phyloP scores from a whole-genome alignment of 1,140 invertebrate genomes.

The Rhizoglyphus robini region DNA sequence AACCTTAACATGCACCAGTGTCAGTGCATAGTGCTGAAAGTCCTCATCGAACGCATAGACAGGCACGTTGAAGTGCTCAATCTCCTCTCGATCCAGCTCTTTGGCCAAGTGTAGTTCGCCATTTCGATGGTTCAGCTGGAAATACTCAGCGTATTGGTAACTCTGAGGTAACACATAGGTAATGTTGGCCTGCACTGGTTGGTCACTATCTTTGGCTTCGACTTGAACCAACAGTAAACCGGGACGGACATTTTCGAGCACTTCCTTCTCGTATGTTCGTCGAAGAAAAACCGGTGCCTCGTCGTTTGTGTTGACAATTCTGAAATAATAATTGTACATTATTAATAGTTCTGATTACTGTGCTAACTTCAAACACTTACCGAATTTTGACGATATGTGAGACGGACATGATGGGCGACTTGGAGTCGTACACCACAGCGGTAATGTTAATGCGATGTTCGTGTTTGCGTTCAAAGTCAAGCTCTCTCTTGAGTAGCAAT shows the following conservation, averaged over 20 bases:
- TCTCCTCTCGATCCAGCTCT: slow-evolving; percentile 63
- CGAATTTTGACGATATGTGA: slow-evolving; percentile 6
- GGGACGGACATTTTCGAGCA: slow-evolving; percentile 57
- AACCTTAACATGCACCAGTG: slow-evolving; percentile 50
- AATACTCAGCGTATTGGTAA: slow-evolving; percentile 59
- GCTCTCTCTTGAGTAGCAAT: slow-evolving; percentile 50
- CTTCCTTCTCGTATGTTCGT: slow-evolving; percentile 53
- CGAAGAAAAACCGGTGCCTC: slow-evolving; percentile 65
- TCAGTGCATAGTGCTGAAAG: slow-evolving; percentile 48
- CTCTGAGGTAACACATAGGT: slow-evolving; percentile 70
- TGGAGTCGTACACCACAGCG: slow-evolving; percentile 35
- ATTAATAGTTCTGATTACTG: no score
- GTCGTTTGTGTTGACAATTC: slow-evolving; percentile 44
- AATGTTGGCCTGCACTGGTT: slow-evolving; percentile 44
- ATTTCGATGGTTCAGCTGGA: slow-evolving; percentile 55
- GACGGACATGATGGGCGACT: background rate
- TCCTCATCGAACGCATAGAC: slow-evolving; percentile 60
- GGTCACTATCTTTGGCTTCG: slow-evolving; percentile 52
- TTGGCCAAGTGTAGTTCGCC: slow-evolving; percentile 61
- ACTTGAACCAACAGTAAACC: slow-evolving; percentile 64
- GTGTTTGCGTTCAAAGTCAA: slow-evolving; percentile 77
- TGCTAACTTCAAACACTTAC: background rate
- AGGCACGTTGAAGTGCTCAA: slow-evolving; percentile 52
- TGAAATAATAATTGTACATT: no score
- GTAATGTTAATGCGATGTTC: slow-evolving; percentile 68